Evolutionary conservation across 30 jellyfish, hydroid and myxozoan genomes (phyloP), one percentile per base, ranked within the genome.

Genomic region (Hydractinia echinata): DNA sequence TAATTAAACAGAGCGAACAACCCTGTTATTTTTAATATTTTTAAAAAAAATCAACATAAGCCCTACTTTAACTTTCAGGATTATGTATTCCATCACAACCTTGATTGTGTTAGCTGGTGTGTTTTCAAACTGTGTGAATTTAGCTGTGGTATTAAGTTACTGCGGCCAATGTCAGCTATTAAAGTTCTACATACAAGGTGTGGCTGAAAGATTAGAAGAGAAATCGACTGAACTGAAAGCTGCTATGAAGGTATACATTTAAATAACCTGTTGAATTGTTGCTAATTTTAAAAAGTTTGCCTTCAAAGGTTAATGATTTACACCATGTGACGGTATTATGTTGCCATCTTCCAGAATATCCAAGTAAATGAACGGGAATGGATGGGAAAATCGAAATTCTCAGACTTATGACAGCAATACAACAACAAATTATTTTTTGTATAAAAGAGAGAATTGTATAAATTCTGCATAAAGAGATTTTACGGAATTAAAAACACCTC

Each of bases 141-240:
- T 94, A n/a, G 90, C 95, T 1, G 99, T 88, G 10, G 96, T 88
- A 21, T 79, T 88, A 81, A 94, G 89, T 66, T 90, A 87, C 69
- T 90, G 96, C 11, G 95, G 99, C 5, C 99, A 94, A 69, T 94
- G 99, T 66, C 95, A 88, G 51, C 81, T 94, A 68, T 87, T 94
- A 67, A 83, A 54, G 54, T 94, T 72, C 64, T 94, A 94, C 72
- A 77, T 94, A 18, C 87, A 88, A 16, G 95, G 94, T 15, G 87
- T 94, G 53, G 79, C 82, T 61, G 90, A 85, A 67, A 73, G 96
- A 15, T 69, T 94, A 70, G 96, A 85, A 73, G 99, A 88, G 79
- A 94, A 94, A 64, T 80, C 93, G 60, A 85, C 95, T 6, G 97
- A 88, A 48, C 84, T 94, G 50, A 82, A 95, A 62, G 81, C 64